Base-by-base conservation (phyloP, 1,140 invertebrate species). In the Lucilia sericata region DNA sequence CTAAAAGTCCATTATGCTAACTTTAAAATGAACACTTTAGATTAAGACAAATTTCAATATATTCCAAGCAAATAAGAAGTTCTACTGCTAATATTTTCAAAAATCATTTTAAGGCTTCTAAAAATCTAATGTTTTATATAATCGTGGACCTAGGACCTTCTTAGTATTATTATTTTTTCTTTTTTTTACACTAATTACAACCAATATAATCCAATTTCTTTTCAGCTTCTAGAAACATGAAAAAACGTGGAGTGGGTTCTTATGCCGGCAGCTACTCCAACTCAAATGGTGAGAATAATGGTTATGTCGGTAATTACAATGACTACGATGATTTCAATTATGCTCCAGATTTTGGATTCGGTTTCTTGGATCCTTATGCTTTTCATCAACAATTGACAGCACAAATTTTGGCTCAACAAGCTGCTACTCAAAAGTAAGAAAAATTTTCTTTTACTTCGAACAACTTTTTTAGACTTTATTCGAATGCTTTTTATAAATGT, bases 361-460 rank as follows among this genome's bases (percentile, higher is more conserved):
- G 82, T 19, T 86, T 90, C 70, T 87, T 89, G 36, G 89, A 90
- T 86, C 89, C 89, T 14, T 89, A 88, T 65, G 84, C 87, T 9
- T 90, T 90, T 85, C 89, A 90, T 76, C 89, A 90, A 86, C 88
- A 90, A 84, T 84, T 90, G 85, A 90, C 89, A n/a, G 88, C 85
- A n/a, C 89, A 89, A 25, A 89, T 90, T 74, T 84, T 90, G 83
- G 87, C 89, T 36, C 89, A 90, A 87, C 87, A 90, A 47, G 87
- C 87, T 25, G 87, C 88, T 34, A 89, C 90, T 86, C 70, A 84
- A n/a, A 86, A 88, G 89, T 90, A 81, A 90, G 88, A 85, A 74
- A 17, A 60, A 34, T 21, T 47, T 8, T 21, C 2, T 2, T 47
- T 65, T 10, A 36, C 25, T 21, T 19, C 2, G n/a, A 55, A 55